Percentiles rank a stretch among this genome's conserved stretches.
Evolutionary conservation across 2,888 invertebrate species (phyloP).

Genomic region (Patella ulyssiponensis): DNA sequence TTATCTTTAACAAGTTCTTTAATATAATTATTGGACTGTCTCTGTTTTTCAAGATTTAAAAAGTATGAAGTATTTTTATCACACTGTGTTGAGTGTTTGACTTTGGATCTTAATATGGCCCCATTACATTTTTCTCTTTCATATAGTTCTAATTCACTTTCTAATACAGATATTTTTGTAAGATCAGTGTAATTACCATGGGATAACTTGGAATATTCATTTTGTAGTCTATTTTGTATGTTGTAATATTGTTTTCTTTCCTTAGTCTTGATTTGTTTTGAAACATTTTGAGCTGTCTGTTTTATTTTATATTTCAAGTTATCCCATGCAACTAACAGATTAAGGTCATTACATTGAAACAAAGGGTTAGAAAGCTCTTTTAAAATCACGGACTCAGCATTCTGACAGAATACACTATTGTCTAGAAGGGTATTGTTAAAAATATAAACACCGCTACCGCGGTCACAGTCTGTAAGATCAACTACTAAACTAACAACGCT

Average conservation of each 20-base stretch:
- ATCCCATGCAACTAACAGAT: background rate
- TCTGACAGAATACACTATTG: background rate
- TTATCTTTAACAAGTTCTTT: background rate
- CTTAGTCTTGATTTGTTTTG: background rate
- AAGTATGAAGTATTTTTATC: background rate
- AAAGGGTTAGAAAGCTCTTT: background rate
- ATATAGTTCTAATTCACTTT: background rate
- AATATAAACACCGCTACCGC: background rate
- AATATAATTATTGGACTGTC: background rate
- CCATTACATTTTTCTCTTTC: background rate
- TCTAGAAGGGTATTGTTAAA: background rate
- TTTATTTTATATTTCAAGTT: background rate
- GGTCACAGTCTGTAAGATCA: background rate
- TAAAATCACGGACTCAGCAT: background rate
- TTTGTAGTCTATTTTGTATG: background rate
- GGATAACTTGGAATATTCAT: background rate
- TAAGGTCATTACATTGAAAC: background rate
- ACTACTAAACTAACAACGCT: background rate
- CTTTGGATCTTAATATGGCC: background rate
- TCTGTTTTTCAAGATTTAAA: background rate
- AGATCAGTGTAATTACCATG: background rate
- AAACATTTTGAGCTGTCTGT: background rate
- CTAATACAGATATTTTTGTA: background rate
- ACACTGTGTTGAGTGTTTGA: background rate
- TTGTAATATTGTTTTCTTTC: background rate